Evolutionary conservation across 2,888 invertebrate genomes (phyloP), one percentile per base, ranked within the genome.

Genomic region (Catocala nupta): DNA sequence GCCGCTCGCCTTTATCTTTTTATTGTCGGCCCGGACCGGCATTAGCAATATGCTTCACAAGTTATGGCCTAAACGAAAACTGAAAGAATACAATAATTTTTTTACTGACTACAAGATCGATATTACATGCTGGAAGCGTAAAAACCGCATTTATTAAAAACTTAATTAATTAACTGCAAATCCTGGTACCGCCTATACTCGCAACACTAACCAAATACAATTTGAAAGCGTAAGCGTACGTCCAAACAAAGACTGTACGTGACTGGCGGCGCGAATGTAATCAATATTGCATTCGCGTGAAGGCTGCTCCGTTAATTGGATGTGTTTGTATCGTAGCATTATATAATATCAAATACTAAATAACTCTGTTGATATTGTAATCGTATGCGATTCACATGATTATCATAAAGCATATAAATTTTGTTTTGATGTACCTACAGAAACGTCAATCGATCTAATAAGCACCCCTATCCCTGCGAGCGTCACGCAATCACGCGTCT

Each of bases 1-100:
- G 80, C 81, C 78, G 81, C 77, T 79, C 68, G 81, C 82, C 84
- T 88, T 91, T 91, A 88, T 87, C 88, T 90, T 90, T 90, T 90
- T 90, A 91, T 81, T 86, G 88, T 84, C 82, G 75, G 74, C 74
- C 81, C 81, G 80, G 80, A 78, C 83, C 74, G 84, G 79, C 88
- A 86, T 89, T 88, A 88, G 86, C 88, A 88, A 87, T 87, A 88
- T 87, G 87, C 86, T 85, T 65, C 83, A 78, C 77, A 80, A 88
- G 82, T 89, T 87, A 89, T 80, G 75, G 80, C 74, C 77, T 79
- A 69, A 84, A 82, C 81, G 78, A 81, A 83, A 81, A 81, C 80
- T 83, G 74, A 68, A 80, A 79, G 76, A 66, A 63, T 67, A 67
- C 73, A 80, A 81, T 81, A 75, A 75, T 78, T 80, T 78, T 83